These are phyloP conservation scores for Zosterops lateralis DNA, from an alignment of 2,113 vertebrate species.

Conservation along the genomic window DNA sequence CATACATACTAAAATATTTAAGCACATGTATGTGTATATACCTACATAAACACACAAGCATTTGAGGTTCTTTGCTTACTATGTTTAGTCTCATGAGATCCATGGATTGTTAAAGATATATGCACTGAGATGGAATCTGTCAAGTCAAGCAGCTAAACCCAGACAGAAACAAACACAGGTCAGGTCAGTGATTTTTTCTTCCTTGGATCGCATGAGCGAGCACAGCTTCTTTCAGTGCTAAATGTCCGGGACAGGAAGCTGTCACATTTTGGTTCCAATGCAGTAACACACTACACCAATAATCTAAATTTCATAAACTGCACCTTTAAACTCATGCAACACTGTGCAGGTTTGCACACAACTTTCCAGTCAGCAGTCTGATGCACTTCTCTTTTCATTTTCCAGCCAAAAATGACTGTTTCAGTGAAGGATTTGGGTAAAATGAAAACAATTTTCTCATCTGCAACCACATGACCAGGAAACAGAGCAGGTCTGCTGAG, in stretches of 20 bases:
- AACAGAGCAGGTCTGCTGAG: background rate
- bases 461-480: background rate
- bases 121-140: background rate
- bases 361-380: background rate
- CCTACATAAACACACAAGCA: background rate
- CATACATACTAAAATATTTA: background rate
- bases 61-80: background rate
- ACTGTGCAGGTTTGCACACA: background rate
- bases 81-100: background rate
- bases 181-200: background rate
- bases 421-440: background rate
- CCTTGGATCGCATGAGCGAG: accelerated
- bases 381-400: background rate
- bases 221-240: background rate
- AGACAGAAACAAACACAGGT: background rate
- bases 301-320: background rate
- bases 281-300: background rate
- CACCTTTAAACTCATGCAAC: background rate
- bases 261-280: background rate
- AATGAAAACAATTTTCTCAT: background rate
- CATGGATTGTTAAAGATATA: background rate
- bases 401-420: background rate
- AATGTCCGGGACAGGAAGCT: background rate
- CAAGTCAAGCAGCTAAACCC: background rate
- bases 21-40: background rate